Base-by-base conservation (phyloP, 1,140 invertebrate species). In the Platyscapa corneri region DNA sequence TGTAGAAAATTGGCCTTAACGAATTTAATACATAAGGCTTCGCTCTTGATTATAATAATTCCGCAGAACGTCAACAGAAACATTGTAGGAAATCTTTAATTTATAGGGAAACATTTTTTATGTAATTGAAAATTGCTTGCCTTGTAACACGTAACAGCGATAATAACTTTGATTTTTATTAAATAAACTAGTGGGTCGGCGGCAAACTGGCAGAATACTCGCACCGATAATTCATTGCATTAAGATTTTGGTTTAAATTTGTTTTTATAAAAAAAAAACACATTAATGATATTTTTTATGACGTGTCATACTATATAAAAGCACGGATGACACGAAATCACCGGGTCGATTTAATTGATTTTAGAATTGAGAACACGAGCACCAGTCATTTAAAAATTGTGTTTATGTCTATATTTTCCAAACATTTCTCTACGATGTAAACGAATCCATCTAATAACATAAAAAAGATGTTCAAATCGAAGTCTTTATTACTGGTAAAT, bases 391-490 rank as follows among this genome's bases (percentile, higher is more conserved):
- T 10, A 42, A 42, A n/a, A 42, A 0, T 42, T 74, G 23, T 42
- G 3, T 74, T 27, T 37, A 34, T 70, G 1, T n/a, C 37, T 5
- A 32, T 74, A 8, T 1, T 42, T 42, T 42, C 18, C 70, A 27
- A 42, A 74, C 20, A 3, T 42, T 37, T 70, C 34, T 70, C 3
- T 67, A 7, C 27, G 5, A 30, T 14, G 42, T 46, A 42, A 75
- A 49, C 49, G 72, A 49, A 20, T 46, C 32, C 46, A 27, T 56
- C 20, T 34, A 56, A 49, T 49, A 32, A 34, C 6, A 32, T 1
- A 74, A 74, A 42, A 74, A 74, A 42, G 70, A 42, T n/a, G 37
- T 74, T 74, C 37, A 8, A 42, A n/a, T 74, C 37, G 70, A 74
- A 3, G 37, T 23, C 70, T 39, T 74, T 42, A 74, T 74, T 74